Conservation (phyloP, 2,797 vertebrate species). For the Acomys russatus region DNA sequence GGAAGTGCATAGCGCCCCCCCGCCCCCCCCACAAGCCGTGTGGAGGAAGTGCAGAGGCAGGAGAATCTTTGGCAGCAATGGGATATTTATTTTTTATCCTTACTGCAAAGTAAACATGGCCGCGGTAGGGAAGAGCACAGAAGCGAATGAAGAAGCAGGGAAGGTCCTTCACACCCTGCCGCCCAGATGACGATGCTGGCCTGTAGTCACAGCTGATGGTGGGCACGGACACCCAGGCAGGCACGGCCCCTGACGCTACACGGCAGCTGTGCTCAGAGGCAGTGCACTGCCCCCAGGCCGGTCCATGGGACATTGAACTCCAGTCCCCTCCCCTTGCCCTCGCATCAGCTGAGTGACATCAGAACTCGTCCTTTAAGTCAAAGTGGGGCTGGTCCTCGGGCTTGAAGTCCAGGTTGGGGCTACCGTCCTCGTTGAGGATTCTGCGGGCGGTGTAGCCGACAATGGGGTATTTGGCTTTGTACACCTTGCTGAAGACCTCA, state of each 20-base stretch:
- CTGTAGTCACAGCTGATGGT: fast-evolving
- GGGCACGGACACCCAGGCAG: neutral
- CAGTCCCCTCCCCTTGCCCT: neutral
- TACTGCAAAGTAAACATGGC: conserved; percentile 1
- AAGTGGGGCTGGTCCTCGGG: conserved; percentile 97
- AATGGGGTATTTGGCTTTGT: conserved; percentile 97
- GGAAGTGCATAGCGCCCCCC: neutral
- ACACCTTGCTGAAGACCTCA: conserved; percentile 93
- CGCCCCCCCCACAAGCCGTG: fast-evolving
- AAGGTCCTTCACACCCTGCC: neutral
- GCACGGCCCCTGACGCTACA: neutral
- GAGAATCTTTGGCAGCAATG: neutral
- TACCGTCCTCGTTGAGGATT: conserved; percentile 95
- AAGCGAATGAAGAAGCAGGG: neutral
- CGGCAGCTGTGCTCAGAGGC: neutral
- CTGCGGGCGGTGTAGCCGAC: conserved; percentile 95
- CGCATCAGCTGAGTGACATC: conserved; percentile 66
- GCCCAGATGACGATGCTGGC: fast-evolving
- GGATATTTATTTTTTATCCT: conserved; percentile 63
- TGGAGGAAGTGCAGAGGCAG: fast-evolving
- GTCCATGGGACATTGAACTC: neutral
- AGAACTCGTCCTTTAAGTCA: conserved; percentile 96
- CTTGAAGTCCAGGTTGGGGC: conserved; percentile 94
- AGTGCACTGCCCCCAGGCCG: fast-evolving
- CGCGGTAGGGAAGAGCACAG: neutral